Base-by-base conservation (phyloP, 2,113 vertebrate species). In the Tyto alba region DNA sequence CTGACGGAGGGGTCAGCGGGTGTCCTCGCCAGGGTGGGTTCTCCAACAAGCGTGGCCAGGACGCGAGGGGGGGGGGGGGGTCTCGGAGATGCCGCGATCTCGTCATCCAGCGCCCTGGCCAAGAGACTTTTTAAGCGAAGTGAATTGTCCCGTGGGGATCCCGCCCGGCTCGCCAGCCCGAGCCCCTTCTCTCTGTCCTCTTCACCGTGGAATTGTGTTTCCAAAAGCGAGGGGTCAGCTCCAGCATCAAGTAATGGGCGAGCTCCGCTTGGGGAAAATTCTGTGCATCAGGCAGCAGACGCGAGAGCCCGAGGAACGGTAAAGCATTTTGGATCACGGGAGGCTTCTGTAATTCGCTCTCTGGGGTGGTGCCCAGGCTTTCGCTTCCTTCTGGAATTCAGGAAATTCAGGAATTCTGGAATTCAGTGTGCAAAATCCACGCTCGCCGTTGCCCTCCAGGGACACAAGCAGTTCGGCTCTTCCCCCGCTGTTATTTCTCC, bases 151-250 rank as follows among this genome's bases (percentile, higher is more conserved):
- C 32, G 19, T 5, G 32, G 59, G 80, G 57, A 63, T 20, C 41
- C 66, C 16, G 13, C 50, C 32, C 5, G 55, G 36, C 41, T 56
- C 17, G 0, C 17, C 75, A 21, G 79, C 52, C 40, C 13, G 32
- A 25, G 16, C 22, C 52, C 21, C 36, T 62, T 40, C 75, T 43
- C 47, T 32, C 36, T 9, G 18, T n/a, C 71, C 38, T 55, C 86
- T 52, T 36, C 55, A 16, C 43, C 1, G 1, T 3, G 7, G 11
- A 12, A 11, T 4, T 21, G 57, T 17, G 12, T 29, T 73, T 26
- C 67, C 4, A 0, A 53, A 25, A 0, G 0, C 0, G 7, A 27
- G 47, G 22, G 11, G 11, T 27, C 80, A 20, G 34, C 71, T 82
- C 36, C 59, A 27, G 45, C 69, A 7, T 11, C 15, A 9, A 7